phyloP scores from a whole-genome alignment of 2,888 invertebrate species.

The Camptogramma bilineatum region DNA sequence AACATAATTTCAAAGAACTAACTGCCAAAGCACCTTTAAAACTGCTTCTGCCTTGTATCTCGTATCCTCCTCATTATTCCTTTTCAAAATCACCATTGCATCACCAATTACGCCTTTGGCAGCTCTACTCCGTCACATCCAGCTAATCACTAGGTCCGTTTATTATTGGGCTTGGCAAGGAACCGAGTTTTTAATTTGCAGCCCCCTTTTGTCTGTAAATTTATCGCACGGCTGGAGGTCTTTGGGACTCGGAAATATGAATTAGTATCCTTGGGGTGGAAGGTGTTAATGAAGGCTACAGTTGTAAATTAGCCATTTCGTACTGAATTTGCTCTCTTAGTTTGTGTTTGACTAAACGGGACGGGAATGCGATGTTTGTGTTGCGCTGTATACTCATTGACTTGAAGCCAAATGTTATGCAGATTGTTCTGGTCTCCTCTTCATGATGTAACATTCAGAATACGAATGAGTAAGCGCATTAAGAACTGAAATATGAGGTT shows the following conservation, averaged over 20 bases:
- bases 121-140: slow-evolving; percentile 50
- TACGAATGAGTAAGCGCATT: too few relatives aligned
- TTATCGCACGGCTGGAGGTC: slow-evolving; percentile 73
- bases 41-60: not conserved
- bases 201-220: slow-evolving; percentile 74
- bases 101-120: slow-evolving; percentile 21
- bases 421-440: not conserved
- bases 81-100: slow-evolving; percentile 15
- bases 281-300: slow-evolving; percentile 63
- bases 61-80: not conserved
- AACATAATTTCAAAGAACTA: not conserved
- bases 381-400: not conserved
- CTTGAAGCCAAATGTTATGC: slow-evolving; percentile 6
- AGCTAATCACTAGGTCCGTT: slow-evolving; percentile 52
- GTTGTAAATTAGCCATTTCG: slow-evolving; percentile 50
- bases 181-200: slow-evolving; percentile 78
- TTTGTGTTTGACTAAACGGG: slow-evolving; percentile 1
- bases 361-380: slow-evolving; percentile 4
- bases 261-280: slow-evolving; percentile 69
- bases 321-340: slow-evolving; percentile 17
- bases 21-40: not conserved
- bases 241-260: slow-evolving; percentile 72
- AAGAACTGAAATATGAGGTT: too few relatives aligned
- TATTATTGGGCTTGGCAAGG: slow-evolving; percentile 67
- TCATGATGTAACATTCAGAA: not conserved